These are phyloP conservation scores for Microcebus jonahi DNA, from an alignment of 2,113 vertebrate genomes.

Conservation along the genomic window DNA sequence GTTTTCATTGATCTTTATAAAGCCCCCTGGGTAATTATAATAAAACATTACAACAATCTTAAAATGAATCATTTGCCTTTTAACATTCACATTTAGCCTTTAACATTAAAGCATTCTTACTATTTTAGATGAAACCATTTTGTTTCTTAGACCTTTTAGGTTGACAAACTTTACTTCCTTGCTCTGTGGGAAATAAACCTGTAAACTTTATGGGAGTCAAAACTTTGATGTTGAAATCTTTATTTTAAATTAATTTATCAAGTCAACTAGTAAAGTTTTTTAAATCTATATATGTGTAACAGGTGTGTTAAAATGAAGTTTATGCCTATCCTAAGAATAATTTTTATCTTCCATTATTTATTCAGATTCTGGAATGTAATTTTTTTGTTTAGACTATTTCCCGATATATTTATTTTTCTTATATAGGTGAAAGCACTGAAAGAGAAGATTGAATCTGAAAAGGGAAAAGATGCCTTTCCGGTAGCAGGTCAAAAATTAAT, in stretches of 20 bases:
- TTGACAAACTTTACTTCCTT: background rate
- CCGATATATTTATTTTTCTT: constrained; percentile 58
- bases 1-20: constrained; percentile 70
- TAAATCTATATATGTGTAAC: background rate
- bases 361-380: background rate
- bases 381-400: constrained; percentile 47
- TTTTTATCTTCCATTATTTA: constrained; percentile 5
- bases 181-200: background rate
- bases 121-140: background rate
- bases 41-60: background rate
- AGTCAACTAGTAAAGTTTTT: background rate
- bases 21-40: background rate
- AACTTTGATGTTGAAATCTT: constrained; percentile 1
- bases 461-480: constrained; percentile 94
- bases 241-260: constrained; percentile 53
- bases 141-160: constrained; percentile 23
- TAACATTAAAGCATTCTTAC: background rate
- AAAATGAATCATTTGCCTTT: constrained; percentile 12
- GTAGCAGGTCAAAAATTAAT: constrained; percentile 96
- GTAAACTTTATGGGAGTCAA: constrained; percentile 13
- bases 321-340: background rate
- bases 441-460: constrained; percentile 96
- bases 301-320: background rate
- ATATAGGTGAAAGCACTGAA: constrained; percentile 96
- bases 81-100: constrained; percentile 4